Base-by-base conservation (phyloP, 2,113 vertebrate species). In the Hyperopisus bebe region DNA sequence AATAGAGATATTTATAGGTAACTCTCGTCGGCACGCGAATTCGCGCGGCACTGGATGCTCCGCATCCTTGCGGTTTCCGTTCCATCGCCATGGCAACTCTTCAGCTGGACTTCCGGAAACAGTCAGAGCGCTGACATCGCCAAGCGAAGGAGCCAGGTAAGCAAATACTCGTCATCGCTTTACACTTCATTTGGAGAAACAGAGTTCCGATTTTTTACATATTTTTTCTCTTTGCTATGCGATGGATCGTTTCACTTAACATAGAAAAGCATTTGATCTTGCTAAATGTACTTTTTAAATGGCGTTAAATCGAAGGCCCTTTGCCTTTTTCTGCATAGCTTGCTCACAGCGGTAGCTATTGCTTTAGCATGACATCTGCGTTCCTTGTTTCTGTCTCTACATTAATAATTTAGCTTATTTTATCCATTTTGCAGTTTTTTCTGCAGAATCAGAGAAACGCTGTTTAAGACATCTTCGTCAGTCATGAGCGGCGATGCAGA, bases 401-500 rank as follows among this genome's bases (percentile, higher is more conserved):
- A 10, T 27, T 83, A 50, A 11, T 58, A 48, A 46, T 21, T 44
- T 77, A 55, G 27, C 21, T 19, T 62, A 39, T 74, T 90, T 11
- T 24, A 35, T 35, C 42, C 44, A 10, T 74, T 83, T 50, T n/a
- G 24, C 21, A 47, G 24, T 13, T 66, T 88, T 42, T 19, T 87
- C 50, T 53, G 83, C 46, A 86, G 50, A 31, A 9, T 27, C 31
- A 17, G 15, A 17, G 31, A 53, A 7, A 31, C 27, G n/a, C 48
- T 35, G 50, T 27, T 87, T 84, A 84, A 35, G 58, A 90, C 10
- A 86, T 39, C 58, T 87, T 80, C 90, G 47, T 85, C 66, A 92
- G 91, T 92, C 91, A 96, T 96, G 96, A 95, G 92, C 77, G 87
- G 95, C 44, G 95, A 94, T 1, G 95, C 95, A 90, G 96, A 96